Evolutionary conservation across 2,113 vertebrate species (phyloP).

Genomic region (Oreochromis niloticus): DNA sequence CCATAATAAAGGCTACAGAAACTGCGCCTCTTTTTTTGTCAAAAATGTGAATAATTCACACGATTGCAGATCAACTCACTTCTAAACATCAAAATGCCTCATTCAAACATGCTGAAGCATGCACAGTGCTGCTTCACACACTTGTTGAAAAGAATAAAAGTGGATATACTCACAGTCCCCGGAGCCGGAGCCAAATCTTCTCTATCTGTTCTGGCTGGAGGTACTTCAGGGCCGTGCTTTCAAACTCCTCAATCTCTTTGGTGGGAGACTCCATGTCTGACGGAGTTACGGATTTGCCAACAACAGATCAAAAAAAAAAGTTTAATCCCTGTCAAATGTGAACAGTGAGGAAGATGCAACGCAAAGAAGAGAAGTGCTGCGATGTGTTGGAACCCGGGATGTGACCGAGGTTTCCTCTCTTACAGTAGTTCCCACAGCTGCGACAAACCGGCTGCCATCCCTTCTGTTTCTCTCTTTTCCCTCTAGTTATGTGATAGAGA

Average conservation of each 20-base stretch:
- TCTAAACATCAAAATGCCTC: neutral
- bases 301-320: slow-evolving; percentile 30
- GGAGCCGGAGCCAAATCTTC: slow-evolving; percentile 98
- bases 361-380: neutral
- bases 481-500: slow-evolving; percentile 3
- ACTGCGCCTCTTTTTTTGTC: neutral
- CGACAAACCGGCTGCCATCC: slow-evolving; percentile 32
- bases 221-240: slow-evolving; percentile 96
- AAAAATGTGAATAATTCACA: neutral
- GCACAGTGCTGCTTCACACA: slow-evolving; percentile 13
- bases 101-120: neutral
- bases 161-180: slow-evolving; percentile 91
- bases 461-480: slow-evolving; percentile 1
- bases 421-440: slow-evolving; percentile 41
- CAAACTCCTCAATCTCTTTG: slow-evolving; percentile 99
- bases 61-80: neutral
- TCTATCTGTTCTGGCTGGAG: slow-evolving; percentile 97
- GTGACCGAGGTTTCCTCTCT: slow-evolving; percentile 38
- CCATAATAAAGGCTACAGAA: neutral
- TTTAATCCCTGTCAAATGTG: slow-evolving; percentile 47
- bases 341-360: neutral
- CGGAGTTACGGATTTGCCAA: slow-evolving; percentile 5
- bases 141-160: slow-evolving; percentile 42
- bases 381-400: slow-evolving; percentile 2
- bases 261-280: slow-evolving; percentile 94